Evolutionary conservation across 2,113 vertebrate species (phyloP).

Genomic region (Mola mola): DNA sequence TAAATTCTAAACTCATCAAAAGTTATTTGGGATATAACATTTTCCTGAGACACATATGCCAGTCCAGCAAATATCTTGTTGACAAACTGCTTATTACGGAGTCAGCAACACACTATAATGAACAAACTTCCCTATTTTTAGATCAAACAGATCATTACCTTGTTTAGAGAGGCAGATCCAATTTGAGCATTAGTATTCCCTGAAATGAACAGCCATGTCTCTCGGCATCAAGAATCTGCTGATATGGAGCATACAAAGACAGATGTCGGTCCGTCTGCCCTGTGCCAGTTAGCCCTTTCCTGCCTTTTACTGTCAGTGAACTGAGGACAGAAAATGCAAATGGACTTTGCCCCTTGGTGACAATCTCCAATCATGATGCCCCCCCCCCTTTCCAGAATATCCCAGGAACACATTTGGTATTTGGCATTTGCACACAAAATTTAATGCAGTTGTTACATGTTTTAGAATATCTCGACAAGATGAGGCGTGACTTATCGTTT

Average conservation of each 20-base stretch:
- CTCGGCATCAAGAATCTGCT: conserved; percentile 45
- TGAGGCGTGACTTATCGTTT: conserved; percentile 7
- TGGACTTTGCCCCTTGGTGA: conserved; percentile 52
- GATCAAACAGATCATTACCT: conserved; percentile 47
- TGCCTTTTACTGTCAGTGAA: conserved; percentile 51
- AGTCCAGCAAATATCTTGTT: neutral
- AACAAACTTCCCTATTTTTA: conserved; percentile 14
- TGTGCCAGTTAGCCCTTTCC: conserved; percentile 42
- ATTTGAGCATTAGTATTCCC: conserved; percentile 35
- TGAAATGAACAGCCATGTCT: conserved; percentile 33
- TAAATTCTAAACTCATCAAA: neutral
- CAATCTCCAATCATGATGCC: conserved; percentile 52
- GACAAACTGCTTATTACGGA: conserved; percentile 21
- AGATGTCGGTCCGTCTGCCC: conserved; percentile 46
- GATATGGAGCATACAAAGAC: conserved; percentile 21
- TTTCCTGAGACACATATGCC: conserved; percentile 9
- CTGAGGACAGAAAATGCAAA: conserved; percentile 69
- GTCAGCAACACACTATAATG: conserved; percentile 29
- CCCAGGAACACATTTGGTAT: conserved; percentile 12
- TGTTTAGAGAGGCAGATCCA: conserved; percentile 30
- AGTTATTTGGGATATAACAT: neutral
- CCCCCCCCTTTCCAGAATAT: conserved; percentile 57
- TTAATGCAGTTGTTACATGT: neutral
- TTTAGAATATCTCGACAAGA: conserved; percentile 1
- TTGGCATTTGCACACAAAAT: no score